These are phyloP conservation scores for Cottus gobio DNA, from an alignment of 2,113 vertebrate genomes.

Conservation along the genomic window DNA sequence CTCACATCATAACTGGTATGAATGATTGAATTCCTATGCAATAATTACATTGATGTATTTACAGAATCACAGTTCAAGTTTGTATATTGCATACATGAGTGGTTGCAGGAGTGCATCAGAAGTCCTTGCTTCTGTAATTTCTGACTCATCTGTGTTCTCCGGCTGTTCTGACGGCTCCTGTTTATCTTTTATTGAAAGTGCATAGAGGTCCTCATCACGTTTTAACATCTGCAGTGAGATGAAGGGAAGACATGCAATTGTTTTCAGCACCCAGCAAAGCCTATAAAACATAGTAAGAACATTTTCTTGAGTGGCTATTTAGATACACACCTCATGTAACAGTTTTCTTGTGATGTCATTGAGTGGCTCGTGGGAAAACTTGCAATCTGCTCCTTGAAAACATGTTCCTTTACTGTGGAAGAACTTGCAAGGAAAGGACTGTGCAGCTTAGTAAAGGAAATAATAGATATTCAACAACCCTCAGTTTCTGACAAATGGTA, in stretches of 20 bases:
- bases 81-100: slow-evolving; percentile 49
- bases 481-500: background rate
- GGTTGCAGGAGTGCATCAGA: slow-evolving; percentile 5
- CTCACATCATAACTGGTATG: background rate
- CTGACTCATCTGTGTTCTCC: background rate
- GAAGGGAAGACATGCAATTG: background rate
- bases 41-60: background rate
- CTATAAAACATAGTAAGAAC: rapidly evolving
- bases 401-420: slow-evolving; percentile 90
- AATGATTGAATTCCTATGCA: background rate
- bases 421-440: slow-evolving; percentile 96
- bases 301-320: background rate
- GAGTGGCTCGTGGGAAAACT: slow-evolving; percentile 92
- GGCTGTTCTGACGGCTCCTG: background rate
- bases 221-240: slow-evolving; percentile 83
- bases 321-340: slow-evolving; percentile 87
- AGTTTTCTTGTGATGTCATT: slow-evolving; percentile 87
- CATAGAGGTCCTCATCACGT: slow-evolving; percentile 66
- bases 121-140: slow-evolving; percentile 10
- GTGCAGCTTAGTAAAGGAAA: slow-evolving; percentile 86
- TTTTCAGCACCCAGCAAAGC: background rate
- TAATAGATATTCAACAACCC: background rate
- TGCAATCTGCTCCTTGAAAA: slow-evolving; percentile 88
- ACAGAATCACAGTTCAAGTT: background rate
- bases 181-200: slow-evolving; percentile 30